Evolutionary conservation across 1,140 invertebrate species (phyloP).

Genomic region (Philotrypesis tridentata): DNA sequence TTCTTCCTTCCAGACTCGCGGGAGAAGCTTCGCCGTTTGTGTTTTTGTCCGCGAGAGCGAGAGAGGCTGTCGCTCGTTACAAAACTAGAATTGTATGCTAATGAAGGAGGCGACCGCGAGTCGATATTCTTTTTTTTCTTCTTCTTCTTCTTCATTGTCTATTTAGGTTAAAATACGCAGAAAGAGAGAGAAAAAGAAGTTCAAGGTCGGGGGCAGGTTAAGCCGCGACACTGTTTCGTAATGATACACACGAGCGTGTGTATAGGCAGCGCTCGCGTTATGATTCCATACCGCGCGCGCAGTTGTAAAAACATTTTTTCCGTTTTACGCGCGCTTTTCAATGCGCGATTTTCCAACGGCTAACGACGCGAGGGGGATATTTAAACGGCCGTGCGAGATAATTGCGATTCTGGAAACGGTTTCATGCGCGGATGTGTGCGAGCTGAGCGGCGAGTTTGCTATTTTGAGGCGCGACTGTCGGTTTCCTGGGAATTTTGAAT

Average conservation of each 20-base stretch:
- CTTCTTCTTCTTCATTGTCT: too few species aligned
- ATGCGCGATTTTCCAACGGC: neutral
- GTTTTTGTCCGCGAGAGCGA: neutral
- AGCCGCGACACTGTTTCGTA: neutral
- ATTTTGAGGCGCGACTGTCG: neutral
- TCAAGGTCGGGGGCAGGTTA: neutral
- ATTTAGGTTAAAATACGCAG: conserved; percentile 4
- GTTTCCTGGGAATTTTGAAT: neutral
- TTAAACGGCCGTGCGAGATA: neutral
- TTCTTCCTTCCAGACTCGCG: neutral
- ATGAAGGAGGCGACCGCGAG: conserved; percentile 4
- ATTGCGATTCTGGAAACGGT: neutral
- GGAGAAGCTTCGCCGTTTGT: neutral
- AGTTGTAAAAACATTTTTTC: neutral
- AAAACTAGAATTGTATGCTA: conserved; percentile 39
- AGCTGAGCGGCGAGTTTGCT: neutral
- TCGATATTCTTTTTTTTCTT: neutral
- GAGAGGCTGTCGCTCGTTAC: neutral
- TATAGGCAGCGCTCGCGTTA: neutral
- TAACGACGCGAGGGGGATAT: too few species aligned
- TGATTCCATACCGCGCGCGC: neutral
- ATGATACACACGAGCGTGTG: neutral
- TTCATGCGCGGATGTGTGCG: too few species aligned
- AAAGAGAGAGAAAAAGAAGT: conserved; percentile 5
- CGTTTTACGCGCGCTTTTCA: neutral